These are phyloP conservation scores for Corbicula japonica DNA, from an alignment of 2,888 invertebrate genomes.

Conservation along the genomic window DNA sequence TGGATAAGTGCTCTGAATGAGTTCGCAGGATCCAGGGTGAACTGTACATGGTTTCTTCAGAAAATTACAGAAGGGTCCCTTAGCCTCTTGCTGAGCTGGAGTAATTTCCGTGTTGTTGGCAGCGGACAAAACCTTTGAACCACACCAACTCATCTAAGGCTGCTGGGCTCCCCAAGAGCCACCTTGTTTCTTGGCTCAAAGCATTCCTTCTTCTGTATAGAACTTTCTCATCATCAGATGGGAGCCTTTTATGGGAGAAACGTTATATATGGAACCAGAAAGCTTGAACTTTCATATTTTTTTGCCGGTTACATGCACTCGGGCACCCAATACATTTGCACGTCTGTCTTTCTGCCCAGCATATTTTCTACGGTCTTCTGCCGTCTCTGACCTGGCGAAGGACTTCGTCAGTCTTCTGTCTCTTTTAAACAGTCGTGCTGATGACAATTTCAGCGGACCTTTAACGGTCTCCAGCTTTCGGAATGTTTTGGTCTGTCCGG, in stretches of 20 bases:
- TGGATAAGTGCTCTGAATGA: neutral
- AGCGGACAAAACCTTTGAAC: no score
- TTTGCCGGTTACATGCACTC: neutral
- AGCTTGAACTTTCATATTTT: neutral
- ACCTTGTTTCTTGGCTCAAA: neutral
- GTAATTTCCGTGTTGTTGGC: neutral
- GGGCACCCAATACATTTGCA: neutral
- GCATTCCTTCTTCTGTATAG: neutral
- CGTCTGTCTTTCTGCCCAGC: no score
- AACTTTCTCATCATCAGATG: neutral
- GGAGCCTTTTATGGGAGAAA: neutral
- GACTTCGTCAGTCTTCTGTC: neutral
- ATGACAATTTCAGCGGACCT: neutral
- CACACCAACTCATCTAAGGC: neutral
- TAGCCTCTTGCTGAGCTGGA: neutral
- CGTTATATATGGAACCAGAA: neutral
- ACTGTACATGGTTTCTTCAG: neutral
- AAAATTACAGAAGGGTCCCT: neutral
- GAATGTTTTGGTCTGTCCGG: no score
- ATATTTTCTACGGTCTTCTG: neutral
- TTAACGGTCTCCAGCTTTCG: no score
- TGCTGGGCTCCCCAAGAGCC: no score
- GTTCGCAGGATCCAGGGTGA: neutral
- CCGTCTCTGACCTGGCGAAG: neutral
- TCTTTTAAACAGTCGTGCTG: neutral